phyloP scores from a whole-genome alignment of 1,140 invertebrate genomes.

The Drosophila orena region DNA sequence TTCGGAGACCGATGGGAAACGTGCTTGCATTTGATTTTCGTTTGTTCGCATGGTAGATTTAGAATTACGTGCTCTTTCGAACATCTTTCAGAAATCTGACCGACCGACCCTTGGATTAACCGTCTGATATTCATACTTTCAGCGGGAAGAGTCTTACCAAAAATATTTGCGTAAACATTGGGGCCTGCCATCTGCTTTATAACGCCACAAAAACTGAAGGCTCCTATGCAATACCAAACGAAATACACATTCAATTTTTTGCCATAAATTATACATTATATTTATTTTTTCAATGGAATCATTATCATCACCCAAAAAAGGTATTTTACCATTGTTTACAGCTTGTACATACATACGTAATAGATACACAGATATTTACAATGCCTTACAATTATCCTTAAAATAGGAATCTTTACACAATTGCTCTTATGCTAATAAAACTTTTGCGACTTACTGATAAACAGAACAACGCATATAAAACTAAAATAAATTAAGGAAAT shows the following conservation, averaged over 20 bases:
- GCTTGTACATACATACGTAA: conserved; percentile 9
- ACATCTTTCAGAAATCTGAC: conserved; percentile 26
- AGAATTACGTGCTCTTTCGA: conserved; percentile 25
- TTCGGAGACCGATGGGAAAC: conserved; percentile 25
- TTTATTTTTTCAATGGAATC: conserved; percentile 56
- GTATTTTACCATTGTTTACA: conserved; percentile 13
- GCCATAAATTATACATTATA: conserved; percentile 56
- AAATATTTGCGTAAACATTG: conserved; percentile 56
- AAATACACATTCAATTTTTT: conserved; percentile 34
- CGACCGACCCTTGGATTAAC: conserved; percentile 27
- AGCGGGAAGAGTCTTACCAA: conserved; percentile 45
- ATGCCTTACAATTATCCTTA: conserved; percentile 7
- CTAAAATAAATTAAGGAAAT: conserved; percentile 22
- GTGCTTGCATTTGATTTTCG: conserved; percentile 47
- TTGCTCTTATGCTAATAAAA: conserved; percentile 10
- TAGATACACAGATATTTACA: conserved; percentile 44
- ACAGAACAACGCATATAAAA: conserved; percentile 11
- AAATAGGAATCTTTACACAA: conserved; percentile 11
- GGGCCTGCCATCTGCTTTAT: conserved; percentile 54
- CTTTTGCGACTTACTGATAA: conserved; percentile 8
- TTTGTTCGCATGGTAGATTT: conserved; percentile 30
- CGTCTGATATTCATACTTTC: conserved; percentile 43
- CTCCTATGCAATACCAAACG: conserved; percentile 40
- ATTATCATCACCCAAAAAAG: conserved; percentile 44
- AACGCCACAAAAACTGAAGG: conserved; percentile 37